Conservation (phyloP, 1,140 invertebrate genomes). For the Caenorhabditis tropicalis region DNA sequence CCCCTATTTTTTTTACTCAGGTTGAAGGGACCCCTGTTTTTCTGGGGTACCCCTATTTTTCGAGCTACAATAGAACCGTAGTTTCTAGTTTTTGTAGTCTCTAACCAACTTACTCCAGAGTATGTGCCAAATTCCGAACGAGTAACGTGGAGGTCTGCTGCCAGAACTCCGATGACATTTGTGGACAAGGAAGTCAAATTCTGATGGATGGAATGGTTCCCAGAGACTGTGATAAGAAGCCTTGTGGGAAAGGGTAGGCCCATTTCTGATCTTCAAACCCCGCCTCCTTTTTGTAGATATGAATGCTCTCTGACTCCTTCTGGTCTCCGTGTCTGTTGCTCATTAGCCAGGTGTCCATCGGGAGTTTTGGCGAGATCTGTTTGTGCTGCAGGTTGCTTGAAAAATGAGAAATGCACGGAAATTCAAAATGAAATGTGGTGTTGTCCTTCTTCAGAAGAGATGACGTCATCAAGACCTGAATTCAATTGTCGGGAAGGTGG, state of each 20-base stretch:
- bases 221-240: conserved; percentile 7
- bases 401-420: conserved; percentile 21
- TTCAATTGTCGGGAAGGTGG: not conserved
- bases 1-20: too few relatives aligned
- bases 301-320: conserved; percentile 14
- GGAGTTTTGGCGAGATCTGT: not conserved
- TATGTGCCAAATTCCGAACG: conserved; percentile 17
- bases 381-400: not conserved
- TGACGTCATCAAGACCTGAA: not conserved
- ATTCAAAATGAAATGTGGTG: conserved; percentile 34
- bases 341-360: not conserved
- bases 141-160: conserved; percentile 30
- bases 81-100: not conserved
- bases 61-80: too few relatives aligned
- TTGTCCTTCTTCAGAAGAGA: not conserved
- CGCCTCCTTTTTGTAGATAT: not conserved
- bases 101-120: not conserved
- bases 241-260: conserved; percentile 5
- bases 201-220: conserved; percentile 15
- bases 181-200: conserved; percentile 3
- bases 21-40: too few relatives aligned
- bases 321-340: conserved; percentile 5
- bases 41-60: too few relatives aligned
- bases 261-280: not conserved
- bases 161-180: conserved; percentile 6